These are phyloP conservation scores for Bombylius discolor DNA, from an alignment of 2,888 invertebrate species.

Conservation along the genomic window DNA sequence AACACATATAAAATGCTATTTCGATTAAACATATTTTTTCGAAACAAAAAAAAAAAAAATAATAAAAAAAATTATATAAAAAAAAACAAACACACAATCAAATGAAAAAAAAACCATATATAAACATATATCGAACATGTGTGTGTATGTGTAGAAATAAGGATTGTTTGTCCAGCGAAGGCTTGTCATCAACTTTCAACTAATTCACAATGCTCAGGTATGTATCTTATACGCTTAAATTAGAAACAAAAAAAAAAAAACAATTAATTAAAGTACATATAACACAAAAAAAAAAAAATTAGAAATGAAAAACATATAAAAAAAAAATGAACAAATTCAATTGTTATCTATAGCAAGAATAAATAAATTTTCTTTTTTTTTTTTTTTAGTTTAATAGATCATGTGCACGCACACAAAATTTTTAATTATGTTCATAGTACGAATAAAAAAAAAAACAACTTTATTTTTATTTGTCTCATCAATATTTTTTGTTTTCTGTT, in stretches of 20 bases:
- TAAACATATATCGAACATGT: background rate
- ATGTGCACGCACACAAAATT: too few relatives aligned
- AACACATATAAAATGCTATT: too few relatives aligned
- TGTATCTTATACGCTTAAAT: slow-evolving; percentile 14
- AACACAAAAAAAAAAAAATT: background rate
- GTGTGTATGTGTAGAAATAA: slow-evolving; percentile 43
- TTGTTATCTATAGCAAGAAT: too few relatives aligned
- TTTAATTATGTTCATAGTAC: too few relatives aligned
- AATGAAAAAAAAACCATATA: background rate
- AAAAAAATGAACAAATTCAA: background rate
- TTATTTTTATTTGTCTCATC: too few relatives aligned
- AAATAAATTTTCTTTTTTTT: too few relatives aligned
- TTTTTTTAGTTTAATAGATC: too few relatives aligned
- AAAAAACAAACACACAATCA: background rate
- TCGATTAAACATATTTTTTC: too few relatives aligned
- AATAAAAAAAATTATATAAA: background rate
- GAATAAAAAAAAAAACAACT: too few relatives aligned
- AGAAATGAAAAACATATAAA: background rate
- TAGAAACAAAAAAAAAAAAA: too few relatives aligned
- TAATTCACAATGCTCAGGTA: slow-evolving; percentile 64
- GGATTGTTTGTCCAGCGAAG: slow-evolving; percentile 65
- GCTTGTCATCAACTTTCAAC: slow-evolving; percentile 60
- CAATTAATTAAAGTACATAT: too few relatives aligned
- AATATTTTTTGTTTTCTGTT: too few relatives aligned
- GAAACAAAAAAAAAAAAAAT: background rate